These are phyloP conservation scores for Turritopsis dohrnii DNA, from an alignment of 30 jellyfish, hydroid and myxozoan genomes.

Conservation along the genomic window DNA sequence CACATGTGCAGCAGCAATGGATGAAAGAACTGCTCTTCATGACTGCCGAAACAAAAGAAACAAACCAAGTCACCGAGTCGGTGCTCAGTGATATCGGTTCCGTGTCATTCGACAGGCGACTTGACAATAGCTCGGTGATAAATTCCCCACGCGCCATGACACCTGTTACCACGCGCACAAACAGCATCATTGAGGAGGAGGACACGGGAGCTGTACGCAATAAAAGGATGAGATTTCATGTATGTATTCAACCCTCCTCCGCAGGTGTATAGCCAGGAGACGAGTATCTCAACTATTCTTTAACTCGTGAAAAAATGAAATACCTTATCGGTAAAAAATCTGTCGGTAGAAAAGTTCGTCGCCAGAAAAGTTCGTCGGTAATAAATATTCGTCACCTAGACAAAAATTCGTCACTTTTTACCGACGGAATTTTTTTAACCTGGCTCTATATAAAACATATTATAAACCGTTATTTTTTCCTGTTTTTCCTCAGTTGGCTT, in stretches of 20 bases:
- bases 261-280: neutral
- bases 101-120: slow-evolving; percentile 65
- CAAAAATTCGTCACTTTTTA: too few relatives aligned
- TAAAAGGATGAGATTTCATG: slow-evolving; percentile 79
- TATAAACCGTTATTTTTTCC: too few relatives aligned
- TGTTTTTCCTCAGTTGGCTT: too few relatives aligned
- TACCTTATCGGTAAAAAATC: too few relatives aligned
- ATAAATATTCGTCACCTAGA: too few relatives aligned
- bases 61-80: slow-evolving; percentile 69
- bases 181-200: slow-evolving; percentile 30
- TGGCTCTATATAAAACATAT: too few relatives aligned
- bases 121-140: slow-evolving; percentile 48
- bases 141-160: slow-evolving; percentile 93
- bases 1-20: slow-evolving; percentile 53
- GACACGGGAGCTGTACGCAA: slow-evolving; percentile 42
- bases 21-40: slow-evolving; percentile 86
- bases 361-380: too few relatives aligned
- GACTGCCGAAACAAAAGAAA: slow-evolving; percentile 80
- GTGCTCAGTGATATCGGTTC: slow-evolving; percentile 94
- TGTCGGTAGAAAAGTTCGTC: too few relatives aligned
- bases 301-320: too few relatives aligned
- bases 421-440: too few relatives aligned
- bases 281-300: too few relatives aligned
- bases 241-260: slow-evolving; percentile 31
- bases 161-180: slow-evolving; percentile 53